Conservation (phyloP, 2,888 invertebrate genomes). For the Brenthis hecate region DNA sequence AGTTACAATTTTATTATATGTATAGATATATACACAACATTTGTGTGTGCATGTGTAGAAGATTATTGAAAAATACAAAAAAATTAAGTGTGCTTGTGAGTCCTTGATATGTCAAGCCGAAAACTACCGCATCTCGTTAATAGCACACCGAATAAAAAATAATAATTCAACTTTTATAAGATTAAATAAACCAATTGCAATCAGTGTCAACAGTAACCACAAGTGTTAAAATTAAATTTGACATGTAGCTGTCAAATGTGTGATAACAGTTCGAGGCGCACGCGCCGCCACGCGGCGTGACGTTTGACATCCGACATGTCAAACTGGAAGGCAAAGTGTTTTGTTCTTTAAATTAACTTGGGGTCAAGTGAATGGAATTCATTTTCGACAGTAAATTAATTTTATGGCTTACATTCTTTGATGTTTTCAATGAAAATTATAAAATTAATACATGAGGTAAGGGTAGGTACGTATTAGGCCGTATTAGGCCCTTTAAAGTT, state of each 20-base stretch:
- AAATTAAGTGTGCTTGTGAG: no score
- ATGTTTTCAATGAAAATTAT: not conserved
- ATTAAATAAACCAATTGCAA: constrained; percentile 13
- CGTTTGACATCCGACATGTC: constrained; percentile 69
- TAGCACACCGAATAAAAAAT: constrained; percentile 4
- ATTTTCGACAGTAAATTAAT: constrained; percentile 2
- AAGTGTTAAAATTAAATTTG: constrained; percentile 56
- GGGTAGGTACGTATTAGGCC: no score
- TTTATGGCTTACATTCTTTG: not conserved
- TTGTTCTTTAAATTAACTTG: constrained; percentile 64
- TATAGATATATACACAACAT: no score
- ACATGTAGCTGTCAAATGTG: constrained; percentile 65
- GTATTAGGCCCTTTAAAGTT: no score
- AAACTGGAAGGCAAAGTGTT: constrained; percentile 54
- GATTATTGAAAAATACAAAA: no score
- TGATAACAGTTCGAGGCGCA: constrained; percentile 71
- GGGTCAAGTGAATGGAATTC: constrained; percentile 42
- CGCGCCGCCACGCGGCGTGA: constrained; percentile 73
- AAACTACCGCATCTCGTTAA: not conserved
- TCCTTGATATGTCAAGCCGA: not conserved
- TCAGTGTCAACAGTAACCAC: constrained; percentile 34
- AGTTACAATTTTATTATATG: no score
- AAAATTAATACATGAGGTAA: not conserved
- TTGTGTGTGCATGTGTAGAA: no score
- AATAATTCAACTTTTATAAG: constrained; percentile 29